Conservation (phyloP, 2,113 vertebrate genomes). For the Chelonoidis abingdonii region DNA sequence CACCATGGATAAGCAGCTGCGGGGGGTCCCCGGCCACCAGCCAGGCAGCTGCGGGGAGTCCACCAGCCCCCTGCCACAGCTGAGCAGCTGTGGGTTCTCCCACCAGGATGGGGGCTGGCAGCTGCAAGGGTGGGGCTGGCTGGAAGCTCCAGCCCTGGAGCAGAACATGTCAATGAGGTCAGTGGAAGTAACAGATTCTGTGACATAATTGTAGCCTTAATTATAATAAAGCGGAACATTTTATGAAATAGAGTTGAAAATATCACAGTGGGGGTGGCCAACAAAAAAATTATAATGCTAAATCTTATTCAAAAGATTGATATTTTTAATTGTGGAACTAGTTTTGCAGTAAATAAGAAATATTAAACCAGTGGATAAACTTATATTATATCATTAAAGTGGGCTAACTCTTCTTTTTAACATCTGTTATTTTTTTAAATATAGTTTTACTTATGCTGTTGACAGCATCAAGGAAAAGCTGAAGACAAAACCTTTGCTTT, state of each 20-base stretch:
- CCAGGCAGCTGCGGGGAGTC: no score
- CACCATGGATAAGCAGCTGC: no score
- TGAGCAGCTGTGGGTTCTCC: no score
- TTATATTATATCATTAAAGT: background rate
- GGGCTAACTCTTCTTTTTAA: slow-evolving; percentile 2
- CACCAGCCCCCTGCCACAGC: no score
- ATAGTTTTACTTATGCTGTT: slow-evolving; percentile 87
- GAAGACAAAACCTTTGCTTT: slow-evolving; percentile 89
- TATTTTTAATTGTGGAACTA: background rate
- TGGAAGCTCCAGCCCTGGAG: no score
- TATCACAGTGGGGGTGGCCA: background rate
- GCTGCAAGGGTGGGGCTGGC: no score
- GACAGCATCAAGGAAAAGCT: slow-evolving; percentile 94
- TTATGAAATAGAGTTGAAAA: background rate
- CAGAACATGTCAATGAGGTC: no score
- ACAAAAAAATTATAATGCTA: background rate
- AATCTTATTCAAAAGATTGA: background rate
- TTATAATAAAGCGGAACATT: background rate
- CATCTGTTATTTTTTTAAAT: slow-evolving; percentile 33
- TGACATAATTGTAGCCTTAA: background rate
- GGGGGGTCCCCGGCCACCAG: no score
- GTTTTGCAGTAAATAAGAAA: background rate
- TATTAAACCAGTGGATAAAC: background rate
- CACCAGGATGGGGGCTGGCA: no score
- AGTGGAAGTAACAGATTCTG: no score